Evolutionary conservation across 92 coral and sea anemone species (phyloP), one percentile per base, ranked within the genome.

Genomic region (Diadumene lineata): DNA sequence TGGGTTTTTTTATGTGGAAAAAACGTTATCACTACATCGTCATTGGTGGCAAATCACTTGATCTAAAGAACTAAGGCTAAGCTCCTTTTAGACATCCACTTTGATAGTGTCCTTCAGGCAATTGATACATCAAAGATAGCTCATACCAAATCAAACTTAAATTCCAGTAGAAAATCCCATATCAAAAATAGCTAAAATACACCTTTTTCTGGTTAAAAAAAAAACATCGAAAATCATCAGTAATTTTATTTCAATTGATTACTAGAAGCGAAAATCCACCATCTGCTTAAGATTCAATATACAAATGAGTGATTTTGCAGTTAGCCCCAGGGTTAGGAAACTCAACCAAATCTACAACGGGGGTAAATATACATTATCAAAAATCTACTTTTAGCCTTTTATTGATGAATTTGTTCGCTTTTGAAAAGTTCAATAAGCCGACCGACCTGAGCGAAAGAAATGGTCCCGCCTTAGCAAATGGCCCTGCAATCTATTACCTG

Each of bases 281-380:
- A 72, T 72, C 77, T 72, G 77, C 6, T 72, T 4, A 8, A 44
- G 19, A 18, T 21, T 72, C 56, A 56, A 70, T 63, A 67, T 34
- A 31, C 19, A 46, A 38, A 33, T 61, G 66, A 44, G 60, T n/a
- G n/a, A n/a, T 78, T 69, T 78, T 43, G 34, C 27, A 71, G 56
- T 19, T 67, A 11, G 69, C 82, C 75, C 75, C 66, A 34, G 74
- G 82, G 66, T 19, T 31, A 68, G 58, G 68, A 66, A 76, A 50
- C 58, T 31, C 55, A 18, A 56, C 57, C 67, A 78, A 78, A 64
- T 78, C 64, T 78, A 66, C 82, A 78, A 43, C 82, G 68, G 75
- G n/a, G 58, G 75, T 69, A 78, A 34, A 78, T 64, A 78, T 55
- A 73, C 82, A 78, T 78, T 78, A 78, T 68, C 82, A 69, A 53